Evolutionary conservation across 2,888 invertebrate genomes (phyloP), one percentile per base, ranked within the genome.

Genomic region (Myopa testacea): DNA sequence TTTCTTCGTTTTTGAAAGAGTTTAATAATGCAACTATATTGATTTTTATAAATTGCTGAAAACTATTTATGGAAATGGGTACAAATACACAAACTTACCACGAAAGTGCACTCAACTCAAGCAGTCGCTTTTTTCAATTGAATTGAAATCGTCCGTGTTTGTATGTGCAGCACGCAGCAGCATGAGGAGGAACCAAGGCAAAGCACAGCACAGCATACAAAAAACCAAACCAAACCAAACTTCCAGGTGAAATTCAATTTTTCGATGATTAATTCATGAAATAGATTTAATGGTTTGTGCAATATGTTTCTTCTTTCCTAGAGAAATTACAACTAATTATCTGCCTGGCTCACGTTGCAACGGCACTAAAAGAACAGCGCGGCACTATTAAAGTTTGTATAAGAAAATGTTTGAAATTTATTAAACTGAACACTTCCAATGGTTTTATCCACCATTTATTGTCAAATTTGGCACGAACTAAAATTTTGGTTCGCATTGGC

Each of bases 1-100:
- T 8, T 16, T 65, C 34, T 2, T 40, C n/a, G 14, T n/a, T 19
- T 38, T n/a, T 16, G 1, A 38, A 65, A 14, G 37, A 16, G 10
- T 40, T 67, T 37, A 14, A 67, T 16, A 38, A 4, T 65, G 37
- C 38, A 38, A n/a, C 16, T 12, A 4, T 40, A 67, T 67, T 67
- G 67, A 67, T 67, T 67, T 67, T 40, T 67, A 67, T 40, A 10
- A 37, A 67, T 40, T 40, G 14, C 38, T 40, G 16, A 7, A 67
- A 63, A 37, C 19, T 40, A 37, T 67, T 67, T 37, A 40, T 38
- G 38, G 19, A 67, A 67, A 67, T 45, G 6, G 3, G 37, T 40
- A 67, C 40, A 65, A 65, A 65, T n/a, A 4, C 10, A 12, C 55
- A 55, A n/a, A n/a, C 65, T 65, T 38, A 65, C 65, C 38, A 38